These are phyloP conservation scores for Polydrusus tereticollis DNA, from an alignment of 2,888 invertebrate species.

Conservation along the genomic window DNA sequence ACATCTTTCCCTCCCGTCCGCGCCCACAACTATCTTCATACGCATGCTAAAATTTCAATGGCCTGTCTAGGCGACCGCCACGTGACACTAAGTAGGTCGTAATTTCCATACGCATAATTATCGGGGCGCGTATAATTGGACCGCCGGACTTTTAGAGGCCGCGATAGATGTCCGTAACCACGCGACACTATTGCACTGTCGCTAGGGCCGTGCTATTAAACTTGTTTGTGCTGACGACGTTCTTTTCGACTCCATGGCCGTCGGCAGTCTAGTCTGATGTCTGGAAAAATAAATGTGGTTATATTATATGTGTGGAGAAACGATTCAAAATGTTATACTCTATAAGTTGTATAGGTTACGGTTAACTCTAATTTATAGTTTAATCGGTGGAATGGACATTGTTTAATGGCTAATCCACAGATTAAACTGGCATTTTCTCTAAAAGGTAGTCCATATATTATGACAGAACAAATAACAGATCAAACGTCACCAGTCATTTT, in stretches of 20 bases:
- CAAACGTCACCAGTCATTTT: no score
- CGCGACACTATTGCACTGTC: neutral
- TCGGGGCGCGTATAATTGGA: neutral
- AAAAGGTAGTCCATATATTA: no score
- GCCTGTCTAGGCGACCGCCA: conserved; percentile 5
- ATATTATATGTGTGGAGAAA: neutral
- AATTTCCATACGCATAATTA: neutral
- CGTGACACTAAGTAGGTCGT: neutral
- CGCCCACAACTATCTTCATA: conserved; percentile 52
- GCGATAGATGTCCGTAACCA: neutral
- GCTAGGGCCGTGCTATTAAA: conserved; percentile 1
- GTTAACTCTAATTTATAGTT: no score
- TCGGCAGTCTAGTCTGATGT: conserved; percentile 1
- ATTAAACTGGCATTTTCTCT: no score
- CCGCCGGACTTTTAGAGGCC: neutral
- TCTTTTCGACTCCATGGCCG: conserved; percentile 1
- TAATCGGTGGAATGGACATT: no score
- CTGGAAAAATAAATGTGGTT: neutral
- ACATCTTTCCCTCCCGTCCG: conserved; percentile 62
- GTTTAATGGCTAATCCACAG: no score
- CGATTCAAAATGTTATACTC: no score
- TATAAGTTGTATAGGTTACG: no score
- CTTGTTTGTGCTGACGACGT: neutral
- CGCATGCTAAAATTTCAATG: conserved; percentile 43
- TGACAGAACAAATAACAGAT: no score